These are phyloP conservation scores for Megalops atlanticus DNA, from an alignment of 2,113 vertebrate genomes.

Conservation along the genomic window DNA sequence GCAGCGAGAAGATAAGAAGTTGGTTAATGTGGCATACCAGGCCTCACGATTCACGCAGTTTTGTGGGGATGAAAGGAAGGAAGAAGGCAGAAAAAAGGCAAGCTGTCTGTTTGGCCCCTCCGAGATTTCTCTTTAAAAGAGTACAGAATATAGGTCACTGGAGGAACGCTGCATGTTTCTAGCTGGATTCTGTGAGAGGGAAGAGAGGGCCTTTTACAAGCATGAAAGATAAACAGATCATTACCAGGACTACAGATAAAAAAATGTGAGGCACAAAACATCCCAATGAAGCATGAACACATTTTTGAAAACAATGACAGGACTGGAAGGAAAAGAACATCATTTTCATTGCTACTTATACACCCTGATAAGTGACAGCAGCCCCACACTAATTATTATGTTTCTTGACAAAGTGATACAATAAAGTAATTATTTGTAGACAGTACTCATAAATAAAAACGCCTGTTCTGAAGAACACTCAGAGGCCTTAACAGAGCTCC, in stretches of 20 bases:
- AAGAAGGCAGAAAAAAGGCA: neutral
- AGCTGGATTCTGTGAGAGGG: neutral
- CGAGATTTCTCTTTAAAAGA: neutral
- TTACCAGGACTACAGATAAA: neutral
- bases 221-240: neutral
- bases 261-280: too few relatives aligned
- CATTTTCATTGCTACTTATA: neutral
- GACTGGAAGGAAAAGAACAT: neutral
- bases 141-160: neutral
- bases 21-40: neutral
- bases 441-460: neutral
- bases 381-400: neutral
- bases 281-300: neutral
- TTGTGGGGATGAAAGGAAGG: neutral
- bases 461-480: neutral
- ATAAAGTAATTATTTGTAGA: neutral
- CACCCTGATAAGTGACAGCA: neutral
- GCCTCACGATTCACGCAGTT: neutral
- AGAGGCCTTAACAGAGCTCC: neutral
- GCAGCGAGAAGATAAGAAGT: constrained; percentile 22
- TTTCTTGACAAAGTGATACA: neutral
- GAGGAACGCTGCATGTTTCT: neutral
- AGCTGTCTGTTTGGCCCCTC: neutral
- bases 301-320: neutral
- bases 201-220: neutral